phyloP scores from a whole-genome alignment of 1,140 invertebrate species.

The Harpegnathos saltator region DNA sequence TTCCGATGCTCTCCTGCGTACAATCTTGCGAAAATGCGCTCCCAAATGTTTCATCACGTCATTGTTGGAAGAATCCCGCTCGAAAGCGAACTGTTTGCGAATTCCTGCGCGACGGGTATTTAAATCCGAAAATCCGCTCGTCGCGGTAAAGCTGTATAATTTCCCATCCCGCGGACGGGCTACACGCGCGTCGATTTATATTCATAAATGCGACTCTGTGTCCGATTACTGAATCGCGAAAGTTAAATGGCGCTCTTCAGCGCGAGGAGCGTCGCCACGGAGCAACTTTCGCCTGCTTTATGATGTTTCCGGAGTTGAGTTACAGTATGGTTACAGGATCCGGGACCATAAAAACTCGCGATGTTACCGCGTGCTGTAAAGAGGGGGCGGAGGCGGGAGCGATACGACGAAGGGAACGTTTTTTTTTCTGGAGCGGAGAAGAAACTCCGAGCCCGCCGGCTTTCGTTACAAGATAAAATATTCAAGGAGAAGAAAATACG shows the following conservation, averaged over 20 bases:
- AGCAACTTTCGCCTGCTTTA: slow-evolving; percentile 26
- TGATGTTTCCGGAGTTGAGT: slow-evolving; percentile 22
- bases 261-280: background rate
- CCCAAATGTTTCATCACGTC: too few species aligned
- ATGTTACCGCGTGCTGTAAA: background rate
- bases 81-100: background rate
- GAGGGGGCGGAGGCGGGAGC: background rate
- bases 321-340: slow-evolving; percentile 35
- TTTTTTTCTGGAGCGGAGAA: background rate
- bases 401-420: background rate
- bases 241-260: slow-evolving; percentile 40
- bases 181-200: slow-evolving; percentile 27
- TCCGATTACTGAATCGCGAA: slow-evolving; percentile 39
- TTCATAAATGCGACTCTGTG: slow-evolving; percentile 39
- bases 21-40: too few species aligned
- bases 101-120: slow-evolving; percentile 2
- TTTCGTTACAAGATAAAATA: slow-evolving; percentile 20
- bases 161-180: slow-evolving; percentile 1
- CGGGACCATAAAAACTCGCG: slow-evolving; percentile 4
- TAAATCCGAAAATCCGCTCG: slow-evolving; percentile 33
- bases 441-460: background rate
- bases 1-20: too few species aligned
- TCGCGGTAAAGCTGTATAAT: slow-evolving; percentile 25
- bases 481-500: background rate
- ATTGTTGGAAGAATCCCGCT: too few species aligned